Percentiles rank a stretch among this genome's conserved stretches.
Conservation (phyloP, 1,140 invertebrate genomes). For the Formica exsecta region DNA sequence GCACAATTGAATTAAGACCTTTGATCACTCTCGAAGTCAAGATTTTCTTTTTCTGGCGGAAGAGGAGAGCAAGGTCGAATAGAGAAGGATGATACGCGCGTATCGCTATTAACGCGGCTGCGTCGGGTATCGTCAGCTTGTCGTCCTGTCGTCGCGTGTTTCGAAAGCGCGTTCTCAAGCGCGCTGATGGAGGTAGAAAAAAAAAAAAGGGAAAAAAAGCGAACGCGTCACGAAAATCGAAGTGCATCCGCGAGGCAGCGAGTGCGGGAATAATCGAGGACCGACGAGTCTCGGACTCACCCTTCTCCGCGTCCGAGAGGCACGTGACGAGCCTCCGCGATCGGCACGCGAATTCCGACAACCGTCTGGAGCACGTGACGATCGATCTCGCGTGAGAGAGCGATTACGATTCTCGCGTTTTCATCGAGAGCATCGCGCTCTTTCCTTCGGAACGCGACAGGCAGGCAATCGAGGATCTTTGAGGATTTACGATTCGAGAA, state of each 20-base stretch:
- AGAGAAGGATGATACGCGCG: slow-evolving; percentile 9
- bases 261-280: slow-evolving; percentile 39
- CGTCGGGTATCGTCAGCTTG: background rate
- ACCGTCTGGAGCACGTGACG: slow-evolving; percentile 49
- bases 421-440: background rate
- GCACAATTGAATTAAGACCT: background rate
- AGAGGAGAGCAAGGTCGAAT: background rate
- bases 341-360: slow-evolving; percentile 56
- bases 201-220: background rate
- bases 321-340: slow-evolving; percentile 54
- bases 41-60: background rate
- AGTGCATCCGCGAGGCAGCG: slow-evolving; percentile 36
- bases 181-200: background rate
- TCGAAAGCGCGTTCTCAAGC: slow-evolving; percentile 40
- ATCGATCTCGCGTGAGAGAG: slow-evolving; percentile 39
- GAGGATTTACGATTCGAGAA: background rate
- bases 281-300: background rate
- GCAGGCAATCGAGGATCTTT: background rate
- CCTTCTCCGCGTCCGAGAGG: slow-evolving; percentile 18
- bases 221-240: slow-evolving; percentile 40
- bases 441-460: background rate
- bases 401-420: slow-evolving; percentile 31
- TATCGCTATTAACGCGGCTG: slow-evolving; percentile 15
- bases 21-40: background rate
- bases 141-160: background rate